Percentiles rank a stretch among this genome's conserved stretches.
These are phyloP conservation scores for Diceros bicornis DNA, from an alignment of 2,797 vertebrate genomes.

Conservation along the genomic window DNA sequence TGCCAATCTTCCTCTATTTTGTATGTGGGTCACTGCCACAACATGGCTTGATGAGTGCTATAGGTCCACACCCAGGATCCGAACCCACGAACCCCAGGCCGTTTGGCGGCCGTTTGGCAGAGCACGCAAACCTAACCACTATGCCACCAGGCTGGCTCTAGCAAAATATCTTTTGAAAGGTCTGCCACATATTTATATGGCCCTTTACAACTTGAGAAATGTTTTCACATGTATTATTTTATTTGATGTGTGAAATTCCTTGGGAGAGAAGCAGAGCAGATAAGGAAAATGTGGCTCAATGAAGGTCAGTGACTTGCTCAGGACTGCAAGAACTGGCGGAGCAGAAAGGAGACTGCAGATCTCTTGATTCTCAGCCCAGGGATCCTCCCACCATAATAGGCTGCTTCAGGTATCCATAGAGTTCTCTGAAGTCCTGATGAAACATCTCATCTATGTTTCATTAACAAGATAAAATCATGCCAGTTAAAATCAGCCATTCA, in stretches of 20 bases:
- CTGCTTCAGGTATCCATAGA: constrained; percentile 6
- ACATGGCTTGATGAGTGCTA: too few species aligned
- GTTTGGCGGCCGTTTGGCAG: too few species aligned
- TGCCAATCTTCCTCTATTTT: too few species aligned
- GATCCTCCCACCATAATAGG: background rate
- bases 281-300: constrained; percentile 43
- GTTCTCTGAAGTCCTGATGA: background rate
- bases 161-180: constrained; percentile 39
- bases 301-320: background rate
- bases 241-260: background rate
- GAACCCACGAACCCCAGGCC: too few species aligned
- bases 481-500: constrained; percentile 22
- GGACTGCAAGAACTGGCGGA: background rate
- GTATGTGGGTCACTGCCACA: too few species aligned
- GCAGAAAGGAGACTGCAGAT: background rate
- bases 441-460: background rate
- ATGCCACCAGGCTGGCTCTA: background rate
- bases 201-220: constrained; percentile 14
- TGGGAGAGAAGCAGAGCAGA: background rate
- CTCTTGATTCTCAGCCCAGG: background rate
- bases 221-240: constrained; percentile 38
- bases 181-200: background rate
- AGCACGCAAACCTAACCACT: too few species aligned
- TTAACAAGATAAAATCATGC: constrained; percentile 49
- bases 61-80: too few species aligned